Evolutionary conservation across 2,888 invertebrate species (phyloP), one percentile per base, ranked within the genome.

Genomic region (Caenorhabditis wallacei): DNA sequence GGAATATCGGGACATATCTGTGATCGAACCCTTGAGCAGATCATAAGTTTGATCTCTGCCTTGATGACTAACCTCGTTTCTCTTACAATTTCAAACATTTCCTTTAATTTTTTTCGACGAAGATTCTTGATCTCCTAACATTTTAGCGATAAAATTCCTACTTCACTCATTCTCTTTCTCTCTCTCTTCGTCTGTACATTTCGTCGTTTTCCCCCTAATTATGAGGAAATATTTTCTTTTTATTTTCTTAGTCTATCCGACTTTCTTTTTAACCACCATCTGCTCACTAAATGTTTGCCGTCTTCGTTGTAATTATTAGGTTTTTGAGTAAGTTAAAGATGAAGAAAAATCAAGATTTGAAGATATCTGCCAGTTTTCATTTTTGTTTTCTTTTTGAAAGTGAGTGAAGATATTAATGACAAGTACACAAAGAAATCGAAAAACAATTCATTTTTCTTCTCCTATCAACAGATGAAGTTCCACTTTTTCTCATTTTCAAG

Each of bases 221-320:
- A 71, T 61, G 71, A 51, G 71, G 59, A 61, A 72, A 72, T 53
- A 59, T 35, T 20, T 35, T 24, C n/a, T 30, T 7, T 20, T 70
- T 35, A 16, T 70, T 51, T 61, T 8, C 35, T 30, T 35, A 13
- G 18, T 68, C 40, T 18, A n/a, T n/a, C n/a, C n/a, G n/a, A n/a
- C n/a, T 40, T 51, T 22, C 22, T 56, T 68, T n/a, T 22, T 56
- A 40, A 10, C 26, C 43, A 3, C 26, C 61, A 43, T 61, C 61
- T 43, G 61, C 43, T n/a, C 61, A 46, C 61, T 26, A 61, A 57
- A 57, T 20, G 46, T 48, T 43, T 43, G 11, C 40, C 69, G 69
- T 69, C 56, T 56, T 70, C 70, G 70, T 26, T 71, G 70, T 71
- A 71, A 71, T 71, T 71, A 71, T 59, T 7, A 71, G 70, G 59